Evolutionary conservation across 1,140 invertebrate genomes (phyloP).

Genomic region (Dolichoris vasculosae): DNA sequence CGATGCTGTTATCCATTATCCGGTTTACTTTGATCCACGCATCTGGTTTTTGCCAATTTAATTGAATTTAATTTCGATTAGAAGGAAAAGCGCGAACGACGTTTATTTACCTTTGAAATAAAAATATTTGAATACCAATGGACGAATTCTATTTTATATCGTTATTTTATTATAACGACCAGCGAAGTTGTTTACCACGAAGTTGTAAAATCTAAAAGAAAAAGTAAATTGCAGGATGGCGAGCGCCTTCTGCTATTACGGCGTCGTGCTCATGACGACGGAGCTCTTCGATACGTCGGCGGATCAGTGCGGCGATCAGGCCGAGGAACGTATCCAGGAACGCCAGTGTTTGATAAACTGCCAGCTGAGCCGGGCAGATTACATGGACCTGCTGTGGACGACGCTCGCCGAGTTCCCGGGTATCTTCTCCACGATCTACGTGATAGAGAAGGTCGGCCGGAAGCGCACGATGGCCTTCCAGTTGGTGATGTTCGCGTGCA

Average conservation of each 20-base stretch:
- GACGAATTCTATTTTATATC: too few species aligned
- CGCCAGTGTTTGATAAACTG: constrained; percentile 76
- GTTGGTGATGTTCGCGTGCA: constrained; percentile 89
- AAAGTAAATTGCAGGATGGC: constrained; percentile 82
- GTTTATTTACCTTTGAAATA: too few species aligned
- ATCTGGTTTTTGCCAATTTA: too few species aligned
- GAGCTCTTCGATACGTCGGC: constrained; percentile 88
- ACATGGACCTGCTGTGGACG: constrained; percentile 95
- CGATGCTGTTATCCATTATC: too few species aligned
- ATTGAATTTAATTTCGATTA: too few species aligned
- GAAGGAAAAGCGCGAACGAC: too few species aligned
- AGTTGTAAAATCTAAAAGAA: too few species aligned
- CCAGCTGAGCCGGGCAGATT: constrained; percentile 88
- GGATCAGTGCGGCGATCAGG: constrained; percentile 67
- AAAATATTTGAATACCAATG: too few species aligned
- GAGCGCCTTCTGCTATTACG: constrained; percentile 97
- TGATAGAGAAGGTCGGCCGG: constrained; percentile 92
- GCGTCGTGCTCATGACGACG: constrained; percentile 95
- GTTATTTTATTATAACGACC: too few species aligned
- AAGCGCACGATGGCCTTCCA: constrained; percentile 97
- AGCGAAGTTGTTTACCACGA: too few species aligned
- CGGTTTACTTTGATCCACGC: too few species aligned
- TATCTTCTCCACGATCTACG: constrained; percentile 92
- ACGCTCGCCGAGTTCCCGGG: constrained; percentile 96
- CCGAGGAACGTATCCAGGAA: constrained; percentile 60